Evolutionary conservation across 2,113 vertebrate species (phyloP).

Genomic region (Apeltes quadracus): DNA sequence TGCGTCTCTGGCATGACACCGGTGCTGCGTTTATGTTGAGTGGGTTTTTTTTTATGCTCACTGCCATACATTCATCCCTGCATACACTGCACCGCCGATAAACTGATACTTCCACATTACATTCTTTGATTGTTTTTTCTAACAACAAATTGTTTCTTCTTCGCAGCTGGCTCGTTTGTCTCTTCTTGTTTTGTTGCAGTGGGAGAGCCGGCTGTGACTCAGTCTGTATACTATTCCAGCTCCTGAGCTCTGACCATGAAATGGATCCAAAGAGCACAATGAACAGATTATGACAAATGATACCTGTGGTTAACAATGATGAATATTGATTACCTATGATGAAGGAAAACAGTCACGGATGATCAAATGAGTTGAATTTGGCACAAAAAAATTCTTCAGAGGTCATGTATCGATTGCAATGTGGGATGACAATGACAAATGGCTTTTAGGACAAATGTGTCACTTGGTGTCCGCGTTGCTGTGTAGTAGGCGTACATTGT

Average conservation of each 20-base stretch:
- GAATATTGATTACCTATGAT: slow-evolving; percentile 46
- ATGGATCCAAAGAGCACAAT: slow-evolving; percentile 23
- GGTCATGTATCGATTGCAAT: slow-evolving; percentile 48
- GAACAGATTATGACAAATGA: slow-evolving; percentile 53
- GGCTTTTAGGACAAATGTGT: slow-evolving; percentile 41
- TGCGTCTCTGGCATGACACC: no score
- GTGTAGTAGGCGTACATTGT: slow-evolving; percentile 5
- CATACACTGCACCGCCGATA: no score
- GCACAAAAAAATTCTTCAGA: background rate
- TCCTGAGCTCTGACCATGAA: slow-evolving; percentile 43
- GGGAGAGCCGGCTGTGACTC: background rate
- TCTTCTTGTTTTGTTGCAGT: no score
- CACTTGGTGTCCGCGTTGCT: slow-evolving; percentile 29
- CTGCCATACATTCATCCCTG: no score
- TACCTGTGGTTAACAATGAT: slow-evolving; percentile 41
- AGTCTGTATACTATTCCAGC: slow-evolving; percentile 30
- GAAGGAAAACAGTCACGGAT: slow-evolving; percentile 27
- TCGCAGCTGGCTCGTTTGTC: no score
- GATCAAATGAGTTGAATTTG: slow-evolving; percentile 30
- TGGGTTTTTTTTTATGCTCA: no score
- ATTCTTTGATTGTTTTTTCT: no score
- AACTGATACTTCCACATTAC: no score
- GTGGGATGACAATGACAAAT: slow-evolving; percentile 31
- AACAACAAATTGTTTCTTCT: no score
- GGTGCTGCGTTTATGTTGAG: no score